Evolutionary conservation across 1,140 invertebrate genomes (phyloP), one percentile per base, ranked within the genome.

Genomic region (Hylaeus anthracinus): DNA sequence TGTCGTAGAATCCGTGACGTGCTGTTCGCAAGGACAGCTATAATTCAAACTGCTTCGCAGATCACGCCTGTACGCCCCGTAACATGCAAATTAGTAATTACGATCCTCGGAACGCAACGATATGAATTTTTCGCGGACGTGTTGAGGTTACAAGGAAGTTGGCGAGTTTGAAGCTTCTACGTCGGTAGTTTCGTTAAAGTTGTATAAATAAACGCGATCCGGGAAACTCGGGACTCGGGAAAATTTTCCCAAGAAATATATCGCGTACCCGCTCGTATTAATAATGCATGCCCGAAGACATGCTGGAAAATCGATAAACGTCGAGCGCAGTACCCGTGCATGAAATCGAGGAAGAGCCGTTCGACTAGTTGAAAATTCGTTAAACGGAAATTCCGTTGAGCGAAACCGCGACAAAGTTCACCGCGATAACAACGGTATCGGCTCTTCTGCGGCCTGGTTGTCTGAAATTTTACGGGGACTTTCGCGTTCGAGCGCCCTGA

Each of bases 291-390:
- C n/a, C 26, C 9, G 45, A 56, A 56, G 61, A 79, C 43, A 73
- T 58, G 14, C 14, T 26, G 41, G 61, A 48, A 79, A 72, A 73
- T 79, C 77, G 45, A 79, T 73, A 56, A 12, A 55, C n/a, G 61
- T 15, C 41, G 15, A 4, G n/a, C 51, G 45, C 1, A 48, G 61
- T 79, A 66, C 71, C 64, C n/a, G 51, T 66, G 53, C 14, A 58
- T 3, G 0, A 65, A 79, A 43, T 73, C 41, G 26, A 43, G 53
- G 51, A 51, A 73, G 14, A 26, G 12, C 41, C n/a, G 26, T 4
- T n/a, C 51, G 8, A 15, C 0, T 8, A 37, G 67, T 73, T 79
- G 77, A 79, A 79, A 79, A 79, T 79, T 73, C 61, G 61, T 76
- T 48, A 60, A 76, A 75, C 72, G 73, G 53, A 65, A 56, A 51